A percentile compares a stretch with the other conserved stretches of the same genome.
Conservation (phyloP, 2,113 vertebrate genomes). For the Phainopepla nitens region DNA sequence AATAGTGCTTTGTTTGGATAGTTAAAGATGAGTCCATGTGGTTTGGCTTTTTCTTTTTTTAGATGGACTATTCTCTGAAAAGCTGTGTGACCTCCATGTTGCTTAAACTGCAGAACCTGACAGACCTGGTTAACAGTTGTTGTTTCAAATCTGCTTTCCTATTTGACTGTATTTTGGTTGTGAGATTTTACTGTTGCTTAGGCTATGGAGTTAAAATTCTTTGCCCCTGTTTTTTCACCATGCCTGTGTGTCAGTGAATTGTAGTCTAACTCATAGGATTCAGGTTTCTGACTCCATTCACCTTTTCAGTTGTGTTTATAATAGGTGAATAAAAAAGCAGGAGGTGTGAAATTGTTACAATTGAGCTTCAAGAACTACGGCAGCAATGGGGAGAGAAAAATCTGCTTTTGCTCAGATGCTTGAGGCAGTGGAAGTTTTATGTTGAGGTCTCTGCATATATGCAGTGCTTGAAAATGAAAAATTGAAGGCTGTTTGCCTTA, state of each 20-base stretch:
- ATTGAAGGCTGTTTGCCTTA: neutral
- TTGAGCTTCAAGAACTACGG: neutral
- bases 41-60: neutral
- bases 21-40: neutral
- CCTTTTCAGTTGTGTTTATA: neutral
- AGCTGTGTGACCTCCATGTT: neutral
- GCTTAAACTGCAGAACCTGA: neutral
- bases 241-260: neutral
- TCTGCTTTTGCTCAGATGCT: neutral
- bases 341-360: neutral
- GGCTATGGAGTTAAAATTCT: neutral
- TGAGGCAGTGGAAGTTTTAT: neutral
- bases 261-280: neutral
- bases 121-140: neutral
- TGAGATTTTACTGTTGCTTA: neutral
- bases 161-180: neutral
- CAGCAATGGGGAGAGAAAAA: neutral
- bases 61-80: neutral
- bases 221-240: neutral
- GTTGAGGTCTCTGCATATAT: neutral
- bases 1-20: neutral
- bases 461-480: neutral
- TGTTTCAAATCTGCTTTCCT: neutral
- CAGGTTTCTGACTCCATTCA: neutral
- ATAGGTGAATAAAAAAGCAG: neutral